Evolutionary conservation across 64 coral and sea anemone species (phyloP), one percentile per base, ranked within the genome.

Genomic region (Acropora yongei): DNA sequence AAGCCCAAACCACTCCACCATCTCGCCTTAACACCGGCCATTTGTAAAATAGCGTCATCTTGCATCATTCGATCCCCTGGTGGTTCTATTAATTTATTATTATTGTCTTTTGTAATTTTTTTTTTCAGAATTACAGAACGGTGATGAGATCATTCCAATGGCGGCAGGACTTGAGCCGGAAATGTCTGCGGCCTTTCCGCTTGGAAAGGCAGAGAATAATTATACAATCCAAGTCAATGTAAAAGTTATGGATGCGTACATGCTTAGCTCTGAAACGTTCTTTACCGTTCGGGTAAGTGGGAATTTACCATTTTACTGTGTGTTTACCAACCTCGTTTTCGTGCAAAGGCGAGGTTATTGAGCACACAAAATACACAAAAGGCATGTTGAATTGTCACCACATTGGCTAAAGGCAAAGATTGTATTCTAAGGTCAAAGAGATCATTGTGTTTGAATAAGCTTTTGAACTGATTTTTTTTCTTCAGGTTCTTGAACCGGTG

Each of bases 181-280:
- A 43, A 90, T 83, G 40, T 74, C 81, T 75, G 91, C 91, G 1
- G 75, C 85, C 2, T 96, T 96, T 72, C 95, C 95, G 1, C 87
- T 96, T 4, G 95, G 95, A 49, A 93, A 83, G 44, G 58, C 83
- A 5, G 91, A 96, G 55, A 87, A 87, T 53, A 96, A 96, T 44
- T 96, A 65, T 71, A 96, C 95, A 5, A 87, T 96, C 76, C 87
- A 93, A 49, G 87, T 96, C 53, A 89, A 75, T 57, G 90, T 96
- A 4, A 93, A 93, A 81, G 91, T 96, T 12, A 93, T 96, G 95
- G 95, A 96, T 44, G 43, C 58, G 3, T 96, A 87, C 43, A 75
- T 67, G 44, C 78, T 93, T 5, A 84, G 80, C 16, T 63, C 87
- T 0, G 83, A 88, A 41, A 93, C 61, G n/a, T 74, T 68, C 63